Evolutionary conservation across 2,888 invertebrate species (phyloP).

Genomic region (Yponomeuta malinellus): DNA sequence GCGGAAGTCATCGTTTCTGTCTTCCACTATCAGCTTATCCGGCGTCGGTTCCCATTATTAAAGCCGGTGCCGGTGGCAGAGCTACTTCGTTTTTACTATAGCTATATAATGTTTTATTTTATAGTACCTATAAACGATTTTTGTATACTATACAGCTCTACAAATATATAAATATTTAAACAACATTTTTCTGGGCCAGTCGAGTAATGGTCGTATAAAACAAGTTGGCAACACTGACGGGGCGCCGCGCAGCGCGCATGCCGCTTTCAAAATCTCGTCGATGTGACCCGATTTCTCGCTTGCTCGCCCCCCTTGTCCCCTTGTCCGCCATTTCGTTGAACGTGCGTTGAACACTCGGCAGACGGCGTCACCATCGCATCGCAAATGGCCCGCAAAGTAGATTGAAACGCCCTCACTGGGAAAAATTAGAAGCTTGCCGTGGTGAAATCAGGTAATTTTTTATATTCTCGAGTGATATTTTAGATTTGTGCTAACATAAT

Average conservation of each 20-base stretch:
- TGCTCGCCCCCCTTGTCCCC: background rate
- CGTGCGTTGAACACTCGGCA: background rate
- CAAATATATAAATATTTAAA: too few species aligned
- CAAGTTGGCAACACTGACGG: background rate
- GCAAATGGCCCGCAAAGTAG: constrained; percentile 25
- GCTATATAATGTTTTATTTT: too few species aligned
- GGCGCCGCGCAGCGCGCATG: background rate
- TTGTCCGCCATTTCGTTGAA: constrained; percentile 4
- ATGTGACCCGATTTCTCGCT: too few species aligned
- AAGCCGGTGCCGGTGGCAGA: too few species aligned
- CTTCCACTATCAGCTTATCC: too few species aligned
- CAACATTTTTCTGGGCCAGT: background rate
- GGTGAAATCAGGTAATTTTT: constrained; percentile 27
- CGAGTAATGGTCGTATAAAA: background rate
- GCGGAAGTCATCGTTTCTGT: too few species aligned
- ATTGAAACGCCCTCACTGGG: constrained; percentile 66
- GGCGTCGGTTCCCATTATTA: too few species aligned
- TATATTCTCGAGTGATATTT: constrained; percentile 17
- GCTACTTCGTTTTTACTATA: too few species aligned
- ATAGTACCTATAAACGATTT: too few species aligned
- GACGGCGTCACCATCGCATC: background rate
- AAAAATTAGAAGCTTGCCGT: constrained; percentile 46
- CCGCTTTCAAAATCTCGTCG: background rate
- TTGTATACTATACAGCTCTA: too few species aligned
- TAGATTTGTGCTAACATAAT: constrained; percentile 25